Evolutionary conservation across 2,113 vertebrate species (phyloP).

Genomic region (Acrocephalus kingi): DNA sequence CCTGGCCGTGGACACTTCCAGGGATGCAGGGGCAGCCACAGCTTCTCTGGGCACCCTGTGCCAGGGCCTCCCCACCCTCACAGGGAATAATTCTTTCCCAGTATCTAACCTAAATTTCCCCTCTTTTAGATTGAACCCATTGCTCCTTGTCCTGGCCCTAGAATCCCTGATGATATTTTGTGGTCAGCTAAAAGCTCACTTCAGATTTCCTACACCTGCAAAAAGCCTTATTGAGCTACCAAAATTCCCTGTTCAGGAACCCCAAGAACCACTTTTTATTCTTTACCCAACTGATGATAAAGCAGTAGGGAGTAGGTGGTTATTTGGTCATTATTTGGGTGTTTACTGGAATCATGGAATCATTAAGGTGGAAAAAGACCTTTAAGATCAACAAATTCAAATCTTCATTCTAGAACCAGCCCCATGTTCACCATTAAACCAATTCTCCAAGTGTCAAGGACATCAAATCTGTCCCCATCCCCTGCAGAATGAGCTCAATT

Average conservation of each 20-base stretch:
- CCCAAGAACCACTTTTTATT: neutral
- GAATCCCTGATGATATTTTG: neutral
- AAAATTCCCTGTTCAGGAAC: neutral
- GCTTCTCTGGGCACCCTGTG: neutral
- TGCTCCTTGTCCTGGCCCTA: neutral
- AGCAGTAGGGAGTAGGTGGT: neutral
- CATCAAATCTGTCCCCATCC: neutral
- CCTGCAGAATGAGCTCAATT: neutral
- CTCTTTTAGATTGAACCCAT: neutral
- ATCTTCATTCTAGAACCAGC: neutral
- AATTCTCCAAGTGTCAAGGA: neutral
- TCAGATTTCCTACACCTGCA: neutral
- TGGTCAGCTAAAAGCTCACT: neutral
- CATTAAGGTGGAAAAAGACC: too few relatives aligned
- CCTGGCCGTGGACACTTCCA: neutral
- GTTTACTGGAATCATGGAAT: neutral
- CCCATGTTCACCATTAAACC: neutral
- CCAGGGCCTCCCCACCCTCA: neutral
- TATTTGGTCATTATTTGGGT: neutral
- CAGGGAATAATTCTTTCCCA: neutral
- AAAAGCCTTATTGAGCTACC: neutral
- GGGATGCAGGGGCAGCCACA: neutral
- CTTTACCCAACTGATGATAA: neutral
- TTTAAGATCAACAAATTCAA: neutral
- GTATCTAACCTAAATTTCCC: neutral